Evolutionary conservation across 2,888 invertebrate genomes (phyloP).

Genomic region (Bursaphelenchus okinawaensis): DNA sequence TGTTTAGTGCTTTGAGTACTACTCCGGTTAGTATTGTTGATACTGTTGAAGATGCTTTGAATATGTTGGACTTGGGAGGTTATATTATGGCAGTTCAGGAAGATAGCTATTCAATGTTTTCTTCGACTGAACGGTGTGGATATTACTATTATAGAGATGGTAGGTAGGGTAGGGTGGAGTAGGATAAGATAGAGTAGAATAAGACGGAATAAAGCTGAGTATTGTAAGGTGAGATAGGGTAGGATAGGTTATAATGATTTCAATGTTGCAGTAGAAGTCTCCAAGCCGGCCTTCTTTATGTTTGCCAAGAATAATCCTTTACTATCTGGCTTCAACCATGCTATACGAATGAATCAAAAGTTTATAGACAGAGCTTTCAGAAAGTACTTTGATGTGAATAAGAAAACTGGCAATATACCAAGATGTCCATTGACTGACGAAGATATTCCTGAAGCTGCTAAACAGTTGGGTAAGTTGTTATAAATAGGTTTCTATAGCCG

Average conservation of each 20-base stretch:
- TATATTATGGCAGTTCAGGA: constrained; percentile 32
- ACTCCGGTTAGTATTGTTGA: constrained; percentile 31
- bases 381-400: constrained; percentile 23
- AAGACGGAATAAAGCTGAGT: too few species aligned
- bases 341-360: constrained; percentile 25
- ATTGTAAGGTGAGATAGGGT: too few species aligned
- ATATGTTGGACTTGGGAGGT: constrained; percentile 39
- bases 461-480: constrained; percentile 5
- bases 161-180: too few species aligned
- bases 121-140: constrained; percentile 27
- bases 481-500: too few species aligned
- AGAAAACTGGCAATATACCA: constrained; percentile 22
- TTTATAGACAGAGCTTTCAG: constrained; percentile 30
- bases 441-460: constrained; percentile 11
- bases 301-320: constrained; percentile 23
- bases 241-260: too few species aligned
- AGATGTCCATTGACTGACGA: constrained; percentile 14
- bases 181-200: too few species aligned
- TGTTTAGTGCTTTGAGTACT: constrained; percentile 18
- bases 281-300: constrained; percentile 28
- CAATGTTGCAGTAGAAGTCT: constrained; percentile 15
- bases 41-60: constrained; percentile 37
- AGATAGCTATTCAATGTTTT: constrained; percentile 22
- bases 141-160: constrained; percentile 26
- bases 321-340: constrained; percentile 22